Evolutionary conservation across 2,113 vertebrate species (phyloP).

Genomic region (Delphinus delphis): DNA sequence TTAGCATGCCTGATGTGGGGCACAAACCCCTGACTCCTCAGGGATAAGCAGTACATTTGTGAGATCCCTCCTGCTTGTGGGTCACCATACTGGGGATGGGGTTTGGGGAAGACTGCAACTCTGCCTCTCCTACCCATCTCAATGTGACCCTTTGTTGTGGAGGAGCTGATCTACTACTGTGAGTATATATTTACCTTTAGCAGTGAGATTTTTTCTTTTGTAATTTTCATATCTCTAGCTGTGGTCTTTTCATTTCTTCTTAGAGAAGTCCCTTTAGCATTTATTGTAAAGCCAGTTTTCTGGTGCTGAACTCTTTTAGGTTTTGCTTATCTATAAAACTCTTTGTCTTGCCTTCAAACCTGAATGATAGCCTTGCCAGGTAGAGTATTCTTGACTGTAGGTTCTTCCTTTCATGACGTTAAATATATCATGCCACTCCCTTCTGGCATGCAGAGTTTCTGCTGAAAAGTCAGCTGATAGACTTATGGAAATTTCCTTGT

Average conservation of each 20-base stretch:
- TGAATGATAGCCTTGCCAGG: too few species aligned
- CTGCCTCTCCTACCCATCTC: neutral
- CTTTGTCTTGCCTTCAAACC: too few species aligned
- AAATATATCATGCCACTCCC: neutral
- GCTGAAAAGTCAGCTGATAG: neutral
- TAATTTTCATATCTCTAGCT: neutral
- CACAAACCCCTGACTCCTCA: neutral
- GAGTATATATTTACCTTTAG: neutral
- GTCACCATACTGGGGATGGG: neutral
- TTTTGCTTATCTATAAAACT: too few species aligned
- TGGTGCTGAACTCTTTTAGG: neutral
- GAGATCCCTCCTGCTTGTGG: neutral
- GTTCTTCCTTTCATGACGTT: neutral
- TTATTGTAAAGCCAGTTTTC: neutral
- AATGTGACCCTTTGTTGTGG: neutral
- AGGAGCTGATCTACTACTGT: neutral
- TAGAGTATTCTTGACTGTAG: neutral
- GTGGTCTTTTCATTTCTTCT: neutral
- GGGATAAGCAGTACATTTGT: neutral
- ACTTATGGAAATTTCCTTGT: neutral
- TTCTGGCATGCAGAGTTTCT: neutral
- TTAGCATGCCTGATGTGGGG: neutral
- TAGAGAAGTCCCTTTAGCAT: neutral
- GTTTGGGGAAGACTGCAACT: neutral
- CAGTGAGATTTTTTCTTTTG: neutral